Evolutionary conservation across 2,113 vertebrate genomes (phyloP), one percentile per base, ranked within the genome.

Genomic region (Ailuropoda melanoleuca): DNA sequence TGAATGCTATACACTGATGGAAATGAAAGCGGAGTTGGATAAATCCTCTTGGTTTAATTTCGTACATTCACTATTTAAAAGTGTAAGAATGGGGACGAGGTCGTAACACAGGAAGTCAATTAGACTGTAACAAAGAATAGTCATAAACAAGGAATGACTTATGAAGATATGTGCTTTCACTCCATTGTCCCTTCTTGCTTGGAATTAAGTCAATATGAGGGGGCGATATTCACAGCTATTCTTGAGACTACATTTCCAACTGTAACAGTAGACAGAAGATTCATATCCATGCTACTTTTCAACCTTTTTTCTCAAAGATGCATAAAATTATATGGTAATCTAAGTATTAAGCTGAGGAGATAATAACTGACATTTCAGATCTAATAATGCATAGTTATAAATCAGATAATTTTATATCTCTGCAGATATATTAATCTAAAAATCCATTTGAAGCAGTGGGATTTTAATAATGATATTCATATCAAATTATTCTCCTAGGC

Each of bases 311-410:
- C 96, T 93, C 95, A 82, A 97, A 98, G 34, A 88, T 97, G 56
- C 78, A 98, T 98, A 97, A 97, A 98, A 98, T 98, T 97, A 95
- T 97, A 88, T 72, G 95, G 83, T 72, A 98, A 98, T 97, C 39
- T 95, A 97, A 98, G 88, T 97, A 93, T 97, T 98, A 98, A 98
- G 26, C 68, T 94, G 29, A 85, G 64, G 48, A 97, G 96, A 98
- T 98, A 97, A 98, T 98, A 98, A 98, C 94, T 98, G 98, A 95
- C 93, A 97, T 98, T 98, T 98, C 93, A 97, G 83, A 90, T 97
- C 82, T 93, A 97, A 87, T 97, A 98, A 98, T 97, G 56, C 26
- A 94, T 86, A 90, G 95, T 88, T 98, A 98, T 98, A 98, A 98
- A 98, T 98, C 97, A 98, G 90, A 97, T 97, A 96, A 97, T 97